These are phyloP conservation scores for Papilio helenus DNA, from an alignment of 1,140 invertebrate species.

Conservation along the genomic window DNA sequence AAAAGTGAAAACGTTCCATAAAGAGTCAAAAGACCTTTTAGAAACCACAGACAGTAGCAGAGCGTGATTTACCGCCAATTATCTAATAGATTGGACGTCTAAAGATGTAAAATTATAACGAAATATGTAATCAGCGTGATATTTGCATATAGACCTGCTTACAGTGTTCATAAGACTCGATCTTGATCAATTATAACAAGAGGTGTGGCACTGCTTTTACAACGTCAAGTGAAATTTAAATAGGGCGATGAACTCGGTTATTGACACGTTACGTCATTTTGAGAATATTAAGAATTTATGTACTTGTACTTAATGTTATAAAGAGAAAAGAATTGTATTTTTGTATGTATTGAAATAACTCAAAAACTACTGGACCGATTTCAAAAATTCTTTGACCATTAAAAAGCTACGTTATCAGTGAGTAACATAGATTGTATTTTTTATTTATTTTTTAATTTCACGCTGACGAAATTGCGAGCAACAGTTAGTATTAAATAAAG, in stretches of 20 bases:
- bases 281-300: background rate
- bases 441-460: too few species aligned
- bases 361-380: too few species aligned
- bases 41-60: slow-evolving; percentile 31
- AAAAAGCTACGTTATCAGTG: too few species aligned
- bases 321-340: too few species aligned
- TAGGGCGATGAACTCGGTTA: background rate
- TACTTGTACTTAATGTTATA: too few species aligned
- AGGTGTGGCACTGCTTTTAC: slow-evolving; percentile 3
- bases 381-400: too few species aligned
- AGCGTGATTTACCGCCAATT: slow-evolving; percentile 36
- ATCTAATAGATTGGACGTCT: slow-evolving; percentile 8
- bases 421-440: too few species aligned
- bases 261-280: background rate
- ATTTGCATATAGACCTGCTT: slow-evolving; percentile 10
- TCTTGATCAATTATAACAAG: background rate
- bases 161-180: background rate
- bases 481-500: too few species aligned
- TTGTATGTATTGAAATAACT: too few species aligned
- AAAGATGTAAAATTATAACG: slow-evolving; percentile 29
- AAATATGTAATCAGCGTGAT: slow-evolving; percentile 10
- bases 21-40: slow-evolving; percentile 25
- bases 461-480: too few species aligned
- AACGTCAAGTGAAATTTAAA: slow-evolving; percentile 22
- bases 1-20: slow-evolving; percentile 31